A percentile compares a stretch with the other conserved stretches of the same genome.
phyloP scores from a whole-genome alignment of 2,113 vertebrate species.

The Cathartes aura region DNA sequence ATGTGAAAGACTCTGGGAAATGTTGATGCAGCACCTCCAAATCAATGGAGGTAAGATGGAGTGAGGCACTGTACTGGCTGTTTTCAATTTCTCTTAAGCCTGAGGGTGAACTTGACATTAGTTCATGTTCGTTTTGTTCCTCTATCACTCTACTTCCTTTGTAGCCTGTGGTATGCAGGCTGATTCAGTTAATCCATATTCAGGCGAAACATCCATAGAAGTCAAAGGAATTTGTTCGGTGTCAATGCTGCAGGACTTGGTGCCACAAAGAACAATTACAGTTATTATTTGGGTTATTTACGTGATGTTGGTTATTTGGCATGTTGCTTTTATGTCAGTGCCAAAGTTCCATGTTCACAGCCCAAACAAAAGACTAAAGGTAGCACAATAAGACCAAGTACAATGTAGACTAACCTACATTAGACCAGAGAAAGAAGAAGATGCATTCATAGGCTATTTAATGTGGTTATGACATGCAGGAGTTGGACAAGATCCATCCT shows the following conservation, averaged over 20 bases:
- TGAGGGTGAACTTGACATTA: not conserved
- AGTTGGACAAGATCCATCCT: not conserved
- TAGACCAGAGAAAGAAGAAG: not conserved
- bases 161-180: not conserved
- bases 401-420: not conserved
- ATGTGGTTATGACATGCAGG: not conserved
- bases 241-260: not conserved
- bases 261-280: not conserved
- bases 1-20: not conserved
- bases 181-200: not conserved
- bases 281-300: not conserved
- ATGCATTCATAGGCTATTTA: not conserved
- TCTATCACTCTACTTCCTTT: not conserved
- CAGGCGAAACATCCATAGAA: not conserved
- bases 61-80: not conserved
- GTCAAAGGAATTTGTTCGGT: not conserved
- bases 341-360: not conserved
- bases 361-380: not conserved
- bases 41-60: not conserved
- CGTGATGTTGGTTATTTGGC: not conserved
- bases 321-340: not conserved
- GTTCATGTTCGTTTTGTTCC: not conserved
- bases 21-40: not conserved
- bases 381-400: not conserved
- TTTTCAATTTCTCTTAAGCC: not conserved